Conservation (phyloP, 92 coral and sea anemone species). For the Heliopora coerulea region DNA sequence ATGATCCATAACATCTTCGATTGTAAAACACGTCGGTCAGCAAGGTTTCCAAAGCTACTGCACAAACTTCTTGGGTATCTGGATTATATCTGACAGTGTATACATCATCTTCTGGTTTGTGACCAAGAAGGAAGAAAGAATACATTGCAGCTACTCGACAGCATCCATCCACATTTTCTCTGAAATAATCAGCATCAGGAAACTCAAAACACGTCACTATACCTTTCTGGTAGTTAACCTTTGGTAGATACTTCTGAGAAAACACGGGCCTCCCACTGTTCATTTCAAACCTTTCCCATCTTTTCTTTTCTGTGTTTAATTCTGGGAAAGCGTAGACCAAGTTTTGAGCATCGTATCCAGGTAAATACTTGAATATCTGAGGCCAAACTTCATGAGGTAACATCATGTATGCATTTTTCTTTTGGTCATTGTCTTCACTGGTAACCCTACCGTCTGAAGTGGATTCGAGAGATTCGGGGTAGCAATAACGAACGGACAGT, state of each 20-base stretch:
- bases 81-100: slow-evolving; percentile 30
- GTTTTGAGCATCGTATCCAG: slow-evolving; percentile 26
- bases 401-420: too few species aligned
- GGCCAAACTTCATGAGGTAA: slow-evolving; percentile 22
- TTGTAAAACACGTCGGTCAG: slow-evolving; percentile 26
- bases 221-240: slow-evolving; percentile 16
- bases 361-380: slow-evolving; percentile 2
- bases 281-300: not conserved
- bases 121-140: slow-evolving; percentile 36
- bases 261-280: not conserved
- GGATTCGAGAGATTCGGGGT: not conserved
- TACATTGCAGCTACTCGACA: slow-evolving; percentile 42
- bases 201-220: slow-evolving; percentile 20
- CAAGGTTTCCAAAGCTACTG: slow-evolving; percentile 11
- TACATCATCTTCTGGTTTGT: slow-evolving; percentile 27
- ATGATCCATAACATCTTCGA: slow-evolving; percentile 34
- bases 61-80: slow-evolving; percentile 29
- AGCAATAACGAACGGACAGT: slow-evolving; percentile 39
- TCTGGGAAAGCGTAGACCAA: slow-evolving; percentile 26
- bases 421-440: not conserved
- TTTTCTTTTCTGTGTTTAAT: not conserved
- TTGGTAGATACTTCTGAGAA: not conserved
- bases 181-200: slow-evolving; percentile 21
- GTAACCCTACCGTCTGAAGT: not conserved
- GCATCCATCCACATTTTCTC: slow-evolving; percentile 1